A percentile compares a stretch with the other conserved stretches of the same genome.
phyloP scores from a whole-genome alignment of 2,797 vertebrate species.

The Lutra lutra region DNA sequence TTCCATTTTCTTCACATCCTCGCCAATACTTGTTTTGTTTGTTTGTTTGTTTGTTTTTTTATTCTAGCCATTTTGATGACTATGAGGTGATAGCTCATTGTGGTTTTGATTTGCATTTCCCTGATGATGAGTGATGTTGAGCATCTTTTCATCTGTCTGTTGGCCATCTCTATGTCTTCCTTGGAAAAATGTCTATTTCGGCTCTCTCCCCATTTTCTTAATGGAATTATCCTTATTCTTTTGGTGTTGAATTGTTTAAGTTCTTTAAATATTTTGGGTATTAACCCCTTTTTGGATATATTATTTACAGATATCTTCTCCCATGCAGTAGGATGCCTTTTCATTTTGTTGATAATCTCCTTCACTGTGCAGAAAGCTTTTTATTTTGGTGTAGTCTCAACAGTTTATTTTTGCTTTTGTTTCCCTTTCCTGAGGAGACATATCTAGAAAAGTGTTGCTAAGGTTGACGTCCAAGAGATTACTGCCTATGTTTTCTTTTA shows the following conservation, averaged over 20 bases:
- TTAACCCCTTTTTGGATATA: background rate
- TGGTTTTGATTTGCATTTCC: background rate
- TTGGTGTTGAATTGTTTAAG: background rate
- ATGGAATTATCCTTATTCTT: background rate
- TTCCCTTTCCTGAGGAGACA: too few relatives aligned
- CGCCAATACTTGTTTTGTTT: background rate
- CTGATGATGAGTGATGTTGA: background rate
- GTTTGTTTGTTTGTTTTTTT: background rate
- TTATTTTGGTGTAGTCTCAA: too few relatives aligned
- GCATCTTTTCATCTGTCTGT: too few relatives aligned
- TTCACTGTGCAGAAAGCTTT: background rate
- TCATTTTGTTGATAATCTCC: background rate
- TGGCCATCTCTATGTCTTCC: too few relatives aligned
- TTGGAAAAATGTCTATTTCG: too few relatives aligned
- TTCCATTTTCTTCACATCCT: background rate
- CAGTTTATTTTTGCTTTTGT: too few relatives aligned
- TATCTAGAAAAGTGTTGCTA: too few relatives aligned
- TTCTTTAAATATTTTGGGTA: background rate
- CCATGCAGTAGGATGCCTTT: background rate
- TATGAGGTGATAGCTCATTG: background rate
- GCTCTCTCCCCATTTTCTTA: background rate
- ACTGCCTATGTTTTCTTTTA: too few relatives aligned
- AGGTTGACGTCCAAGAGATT: too few relatives aligned
- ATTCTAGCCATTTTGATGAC: background rate
- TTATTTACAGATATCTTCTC: background rate